Evolutionary conservation across 2,888 invertebrate species (phyloP).

Genomic region (Parasteatoda lunata): DNA sequence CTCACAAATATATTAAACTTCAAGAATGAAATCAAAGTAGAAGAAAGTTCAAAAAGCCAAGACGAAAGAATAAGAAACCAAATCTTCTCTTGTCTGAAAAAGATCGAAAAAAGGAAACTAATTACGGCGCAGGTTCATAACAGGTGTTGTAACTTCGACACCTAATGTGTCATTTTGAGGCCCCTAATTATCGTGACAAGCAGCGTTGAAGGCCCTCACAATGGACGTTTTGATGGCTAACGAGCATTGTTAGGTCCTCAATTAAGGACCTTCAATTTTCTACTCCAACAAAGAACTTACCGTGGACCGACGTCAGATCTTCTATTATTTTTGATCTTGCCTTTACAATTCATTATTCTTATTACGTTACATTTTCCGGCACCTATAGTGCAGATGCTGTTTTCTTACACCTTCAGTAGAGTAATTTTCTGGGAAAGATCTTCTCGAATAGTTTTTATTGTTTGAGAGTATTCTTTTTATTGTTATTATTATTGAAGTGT

Average conservation of each 20-base stretch:
- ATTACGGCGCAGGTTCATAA: slow-evolving; percentile 65
- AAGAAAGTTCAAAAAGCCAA: background rate
- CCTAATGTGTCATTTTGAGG: slow-evolving; percentile 65
- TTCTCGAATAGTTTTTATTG: no score
- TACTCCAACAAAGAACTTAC: slow-evolving; percentile 28
- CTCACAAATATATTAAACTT: background rate
- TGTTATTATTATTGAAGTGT: no score
- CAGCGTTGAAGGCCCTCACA: slow-evolving; percentile 63
- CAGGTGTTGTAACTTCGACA: slow-evolving; percentile 67
- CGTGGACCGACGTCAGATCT: slow-evolving; percentile 23
- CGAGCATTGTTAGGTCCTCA: slow-evolving; percentile 61
- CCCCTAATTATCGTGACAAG: slow-evolving; percentile 63
- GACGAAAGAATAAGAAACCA: slow-evolving; percentile 30
- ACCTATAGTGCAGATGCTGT: background rate
- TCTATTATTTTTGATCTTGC: background rate
- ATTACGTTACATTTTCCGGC: background rate
- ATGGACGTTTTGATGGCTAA: slow-evolving; percentile 64
- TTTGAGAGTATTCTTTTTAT: no score
- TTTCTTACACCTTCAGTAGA: background rate
- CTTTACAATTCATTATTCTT: slow-evolving; percentile 41
- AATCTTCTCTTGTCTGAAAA: slow-evolving; percentile 32
- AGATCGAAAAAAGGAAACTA: slow-evolving; percentile 55
- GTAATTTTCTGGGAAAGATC: background rate
- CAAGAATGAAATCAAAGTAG: slow-evolving; percentile 1
- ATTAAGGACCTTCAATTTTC: slow-evolving; percentile 63